These are phyloP conservation scores for Eulacestoma nigropectus DNA, from an alignment of 2,113 vertebrate genomes.

Conservation along the genomic window DNA sequence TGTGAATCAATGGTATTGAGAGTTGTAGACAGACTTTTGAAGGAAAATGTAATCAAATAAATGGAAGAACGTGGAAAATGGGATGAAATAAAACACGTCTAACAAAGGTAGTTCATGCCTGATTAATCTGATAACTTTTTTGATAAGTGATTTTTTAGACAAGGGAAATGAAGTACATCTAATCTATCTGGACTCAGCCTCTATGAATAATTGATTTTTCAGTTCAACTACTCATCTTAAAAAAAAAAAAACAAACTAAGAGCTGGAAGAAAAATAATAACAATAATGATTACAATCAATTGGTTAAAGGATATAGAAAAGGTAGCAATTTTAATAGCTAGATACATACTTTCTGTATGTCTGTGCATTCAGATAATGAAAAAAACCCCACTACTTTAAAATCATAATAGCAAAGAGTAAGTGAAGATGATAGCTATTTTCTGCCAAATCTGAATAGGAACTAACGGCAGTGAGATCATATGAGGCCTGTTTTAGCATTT, in stretches of 20 bases:
- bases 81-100: not conserved
- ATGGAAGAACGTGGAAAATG: not conserved
- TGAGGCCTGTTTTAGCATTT: not conserved
- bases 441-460: not conserved
- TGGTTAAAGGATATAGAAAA: not conserved
- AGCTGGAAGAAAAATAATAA: not conserved
- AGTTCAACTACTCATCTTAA: not conserved
- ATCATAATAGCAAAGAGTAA: not conserved
- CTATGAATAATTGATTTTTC: constrained; percentile 1
- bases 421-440: not conserved
- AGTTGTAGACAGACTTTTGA: not conserved
- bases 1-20: not conserved
- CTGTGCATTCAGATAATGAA: not conserved
- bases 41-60: not conserved
- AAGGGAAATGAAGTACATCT: not conserved
- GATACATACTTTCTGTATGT: not conserved
- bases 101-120: not conserved
- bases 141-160: not conserved
- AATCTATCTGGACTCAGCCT: not conserved
- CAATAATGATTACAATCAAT: not conserved
- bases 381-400: not conserved
- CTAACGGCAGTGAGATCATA: not conserved
- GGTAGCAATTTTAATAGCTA: not conserved
- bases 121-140: not conserved
- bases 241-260: not conserved